phyloP scores from a whole-genome alignment of 2,113 vertebrate genomes.

The Nyctereutes procyonoides region DNA sequence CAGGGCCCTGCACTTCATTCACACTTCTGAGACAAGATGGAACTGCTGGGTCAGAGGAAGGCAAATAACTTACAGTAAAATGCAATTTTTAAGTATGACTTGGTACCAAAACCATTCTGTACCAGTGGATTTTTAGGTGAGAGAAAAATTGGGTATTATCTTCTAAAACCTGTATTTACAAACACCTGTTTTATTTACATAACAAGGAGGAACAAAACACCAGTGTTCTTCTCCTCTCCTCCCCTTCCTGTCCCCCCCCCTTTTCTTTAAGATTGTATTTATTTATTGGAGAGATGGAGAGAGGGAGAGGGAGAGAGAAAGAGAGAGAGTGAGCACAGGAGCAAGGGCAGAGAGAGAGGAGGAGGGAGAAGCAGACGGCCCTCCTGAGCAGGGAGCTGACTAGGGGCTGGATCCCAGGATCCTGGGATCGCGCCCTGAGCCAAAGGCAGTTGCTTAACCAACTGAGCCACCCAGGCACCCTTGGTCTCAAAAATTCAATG shows the following conservation, averaged over 20 bases:
- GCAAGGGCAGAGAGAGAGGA: no score
- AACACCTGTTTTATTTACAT: constrained; percentile 59
- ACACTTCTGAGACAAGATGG: not conserved
- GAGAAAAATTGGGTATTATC: not conserved
- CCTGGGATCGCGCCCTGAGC: no score
- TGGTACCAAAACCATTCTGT: not conserved
- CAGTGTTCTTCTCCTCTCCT: not conserved
- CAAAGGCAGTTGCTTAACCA: no score
- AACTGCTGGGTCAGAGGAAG: not conserved
- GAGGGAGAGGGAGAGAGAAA: no score
- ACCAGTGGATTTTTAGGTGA: not conserved
- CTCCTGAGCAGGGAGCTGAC: no score
- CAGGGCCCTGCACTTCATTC: not conserved
- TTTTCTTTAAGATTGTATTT: no score
- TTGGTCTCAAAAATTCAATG: not conserved
- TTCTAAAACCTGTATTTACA: not conserved
- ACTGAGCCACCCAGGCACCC: no score
- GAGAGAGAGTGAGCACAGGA: no score
- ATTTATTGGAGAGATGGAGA: no score
- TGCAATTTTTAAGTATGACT: not conserved
- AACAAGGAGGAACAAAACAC: not conserved
- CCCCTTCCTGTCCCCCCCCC: no score
- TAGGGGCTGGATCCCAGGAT: no score
- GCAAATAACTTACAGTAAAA: not conserved
- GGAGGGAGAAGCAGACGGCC: no score